These are phyloP conservation scores for Oreotrochilus melanogaster DNA, from an alignment of 2,113 vertebrate species.

Conservation along the genomic window DNA sequence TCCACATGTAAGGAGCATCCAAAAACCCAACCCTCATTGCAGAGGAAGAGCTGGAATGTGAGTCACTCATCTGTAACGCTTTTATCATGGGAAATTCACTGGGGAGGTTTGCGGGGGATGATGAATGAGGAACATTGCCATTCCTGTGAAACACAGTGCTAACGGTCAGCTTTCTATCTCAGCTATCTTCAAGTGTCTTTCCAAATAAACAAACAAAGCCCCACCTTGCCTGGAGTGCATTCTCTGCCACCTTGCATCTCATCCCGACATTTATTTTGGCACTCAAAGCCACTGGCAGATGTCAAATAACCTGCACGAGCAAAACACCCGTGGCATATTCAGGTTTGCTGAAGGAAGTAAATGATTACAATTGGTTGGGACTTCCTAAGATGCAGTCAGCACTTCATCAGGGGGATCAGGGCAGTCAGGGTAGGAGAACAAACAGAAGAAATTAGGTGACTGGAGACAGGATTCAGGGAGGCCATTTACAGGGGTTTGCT, in stretches of 20 bases:
- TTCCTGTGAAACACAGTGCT: neutral
- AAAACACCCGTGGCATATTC: constrained; percentile 7
- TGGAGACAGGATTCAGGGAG: neutral
- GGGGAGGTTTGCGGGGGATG: neutral
- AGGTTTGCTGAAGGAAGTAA: constrained; percentile 44
- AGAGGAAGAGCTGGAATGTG: neutral
- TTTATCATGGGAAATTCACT: neutral
- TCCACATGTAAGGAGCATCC: neutral
- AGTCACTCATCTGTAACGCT: neutral
- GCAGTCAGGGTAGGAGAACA: neutral
- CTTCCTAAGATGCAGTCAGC: constrained; percentile 8
- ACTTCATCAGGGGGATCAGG: neutral
- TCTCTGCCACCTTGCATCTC: constrained; percentile 46
- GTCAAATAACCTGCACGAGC: constrained; percentile 32
- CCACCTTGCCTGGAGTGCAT: constrained; percentile 25
- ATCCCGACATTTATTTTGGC: constrained; percentile 52
- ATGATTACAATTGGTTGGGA: constrained; percentile 12
- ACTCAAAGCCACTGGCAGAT: neutral
- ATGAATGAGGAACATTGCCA: constrained; percentile 11
- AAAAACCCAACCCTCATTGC: neutral
- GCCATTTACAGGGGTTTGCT: neutral
- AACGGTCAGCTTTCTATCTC: neutral
- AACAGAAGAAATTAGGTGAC: neutral
- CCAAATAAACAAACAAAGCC: constrained; percentile 45
- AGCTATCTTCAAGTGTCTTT: neutral